A percentile compares a stretch with the other conserved stretches of the same genome.
phyloP scores from a whole-genome alignment of 2,888 invertebrate genomes.

The Dasypolia templi region DNA sequence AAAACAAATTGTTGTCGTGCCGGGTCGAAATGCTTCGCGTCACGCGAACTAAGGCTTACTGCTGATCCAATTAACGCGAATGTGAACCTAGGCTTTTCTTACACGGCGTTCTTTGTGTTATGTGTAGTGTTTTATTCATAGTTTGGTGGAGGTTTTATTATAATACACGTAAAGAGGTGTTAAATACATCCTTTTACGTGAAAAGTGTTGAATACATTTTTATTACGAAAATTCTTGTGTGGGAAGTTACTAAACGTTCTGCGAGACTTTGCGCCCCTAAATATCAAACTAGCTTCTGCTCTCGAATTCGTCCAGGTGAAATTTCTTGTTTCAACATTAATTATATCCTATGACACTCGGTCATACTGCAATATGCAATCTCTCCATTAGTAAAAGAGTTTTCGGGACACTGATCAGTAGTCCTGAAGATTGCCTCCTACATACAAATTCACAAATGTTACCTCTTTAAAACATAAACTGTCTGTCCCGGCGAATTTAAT shows the following conservation, averaged over 20 bases:
- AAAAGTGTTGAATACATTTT: not conserved
- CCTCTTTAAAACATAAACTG: no score
- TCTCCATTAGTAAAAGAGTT: not conserved
- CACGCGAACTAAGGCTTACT: slow-evolving; percentile 77
- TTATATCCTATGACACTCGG: not conserved
- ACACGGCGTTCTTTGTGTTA: slow-evolving; percentile 14
- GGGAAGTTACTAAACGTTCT: not conserved
- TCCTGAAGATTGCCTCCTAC: not conserved
- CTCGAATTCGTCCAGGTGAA: no score
- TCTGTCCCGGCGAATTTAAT: no score
- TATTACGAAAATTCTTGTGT: slow-evolving; percentile 1
- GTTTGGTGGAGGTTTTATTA: slow-evolving; percentile 10
- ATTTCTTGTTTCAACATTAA: not conserved
- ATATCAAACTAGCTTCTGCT: not conserved
- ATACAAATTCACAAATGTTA: not conserved
- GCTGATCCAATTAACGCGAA: slow-evolving; percentile 68
- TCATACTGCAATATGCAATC: not conserved
- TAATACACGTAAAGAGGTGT: not conserved
- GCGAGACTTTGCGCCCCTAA: not conserved
- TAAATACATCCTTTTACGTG: not conserved
- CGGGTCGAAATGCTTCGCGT: slow-evolving; percentile 71
- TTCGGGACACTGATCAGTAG: not conserved
- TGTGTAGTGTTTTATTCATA: slow-evolving; percentile 18
- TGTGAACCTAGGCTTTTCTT: slow-evolving; percentile 56
- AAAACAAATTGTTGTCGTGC: slow-evolving; percentile 82